Evolutionary conservation across 1,140 invertebrate species (phyloP), one percentile per base, ranked within the genome.

Genomic region (Charaxes varanes): DNA sequence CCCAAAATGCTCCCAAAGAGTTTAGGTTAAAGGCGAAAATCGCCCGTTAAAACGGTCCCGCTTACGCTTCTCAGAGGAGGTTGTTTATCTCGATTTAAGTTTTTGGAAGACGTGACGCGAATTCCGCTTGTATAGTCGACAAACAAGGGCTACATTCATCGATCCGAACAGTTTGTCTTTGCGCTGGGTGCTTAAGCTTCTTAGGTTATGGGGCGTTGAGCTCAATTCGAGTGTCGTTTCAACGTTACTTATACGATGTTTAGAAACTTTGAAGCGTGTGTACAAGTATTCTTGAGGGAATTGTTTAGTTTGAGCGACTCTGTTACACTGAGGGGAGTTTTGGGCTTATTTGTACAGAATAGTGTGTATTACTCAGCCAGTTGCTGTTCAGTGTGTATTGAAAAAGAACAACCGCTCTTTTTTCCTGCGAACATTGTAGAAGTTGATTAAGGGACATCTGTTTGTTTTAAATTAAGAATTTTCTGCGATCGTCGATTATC

Each of bases 11-110:
- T 51, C 67, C 66, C 70, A 77, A 80, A 79, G 36, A 7, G 61
- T 60, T 63, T 44, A 54, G 34, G 52, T 69, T 83, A 80, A 70
- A 80, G 79, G 62, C 72, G 55, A 83, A 73, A 79, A 76, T 79
- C 54, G 76, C 59, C 59, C 64, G 60, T 38, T 73, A 78, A 77
- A 80, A 67, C 58, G 68, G 40, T 62, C 35, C 43, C 69, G 61
- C 68, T 80, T 83, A 79, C 68, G 70, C 68, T 72, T 67, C 38
- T 49, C 47, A 62, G 69, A 64, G 73, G 69, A 76, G 68, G 68
- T 66, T 74, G 65, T 78, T 83, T 80, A 77, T 83, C 72, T 83
- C 68, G 66, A 76, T 76, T 78, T 74, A 72, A 68, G 72, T 77
- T 77, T 79, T 80, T 71, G 64, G 68, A 58, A 62, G 68, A 80